Percentiles rank a stretch among this genome's conserved stretches.
Evolutionary conservation across 2,797 vertebrate species (phyloP).

Genomic region (Vespertilio murinus): DNA sequence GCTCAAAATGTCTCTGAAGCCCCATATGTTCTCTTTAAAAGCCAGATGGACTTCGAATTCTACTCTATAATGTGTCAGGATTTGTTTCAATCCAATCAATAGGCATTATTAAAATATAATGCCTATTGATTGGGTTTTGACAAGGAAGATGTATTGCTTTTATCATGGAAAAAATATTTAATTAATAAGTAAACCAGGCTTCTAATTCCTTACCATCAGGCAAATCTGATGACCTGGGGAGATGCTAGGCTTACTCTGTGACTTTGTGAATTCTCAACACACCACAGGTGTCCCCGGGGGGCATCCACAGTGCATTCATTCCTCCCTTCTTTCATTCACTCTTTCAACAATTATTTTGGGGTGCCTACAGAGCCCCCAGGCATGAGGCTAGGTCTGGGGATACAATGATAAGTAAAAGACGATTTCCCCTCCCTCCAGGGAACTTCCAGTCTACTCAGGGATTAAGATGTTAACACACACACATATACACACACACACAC

Average conservation of each 20-base stretch:
- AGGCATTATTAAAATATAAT: constrained; percentile 40
- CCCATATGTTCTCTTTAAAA: constrained; percentile 10
- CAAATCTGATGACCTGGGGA: constrained; percentile 45
- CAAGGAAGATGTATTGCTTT: constrained; percentile 63
- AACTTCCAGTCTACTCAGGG: not conserved
- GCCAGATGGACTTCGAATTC: constrained; percentile 13
- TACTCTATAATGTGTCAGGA: not conserved
- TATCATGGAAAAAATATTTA: constrained; percentile 57
- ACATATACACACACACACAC: not conserved
- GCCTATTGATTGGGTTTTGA: constrained; percentile 62
- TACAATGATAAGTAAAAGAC: not conserved
- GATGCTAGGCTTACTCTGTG: not conserved
- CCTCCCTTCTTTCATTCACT: not conserved
- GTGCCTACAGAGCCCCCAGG: not conserved
- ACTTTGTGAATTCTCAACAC: constrained; percentile 54
- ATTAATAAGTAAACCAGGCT: constrained; percentile 60
- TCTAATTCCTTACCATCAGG: constrained; percentile 44
- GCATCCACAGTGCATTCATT: not conserved
- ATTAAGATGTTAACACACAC: not conserved
- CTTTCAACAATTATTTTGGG: constrained; percentile 28
- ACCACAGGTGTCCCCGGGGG: not conserved
- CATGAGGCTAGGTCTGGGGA: not conserved
- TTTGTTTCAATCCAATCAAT: constrained; percentile 50
- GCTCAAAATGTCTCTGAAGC: constrained; percentile 20
- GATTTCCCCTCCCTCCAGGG: not conserved